These are phyloP conservation scores for Umimayanthus chanpuru DNA, from an alignment of 92 coral and sea anemone species.

Conservation along the genomic window DNA sequence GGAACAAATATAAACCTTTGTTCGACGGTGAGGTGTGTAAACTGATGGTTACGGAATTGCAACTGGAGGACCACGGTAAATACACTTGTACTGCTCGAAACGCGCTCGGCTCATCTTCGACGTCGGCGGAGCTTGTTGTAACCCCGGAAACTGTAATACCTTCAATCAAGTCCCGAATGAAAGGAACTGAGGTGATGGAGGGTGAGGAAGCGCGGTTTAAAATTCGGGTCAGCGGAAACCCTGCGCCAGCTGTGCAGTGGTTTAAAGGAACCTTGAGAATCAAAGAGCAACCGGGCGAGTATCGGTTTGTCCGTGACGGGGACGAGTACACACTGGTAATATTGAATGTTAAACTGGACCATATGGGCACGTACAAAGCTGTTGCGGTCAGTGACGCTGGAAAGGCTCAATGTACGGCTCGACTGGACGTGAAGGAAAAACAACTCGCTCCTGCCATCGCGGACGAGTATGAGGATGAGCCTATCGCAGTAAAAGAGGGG, in stretches of 20 bases:
- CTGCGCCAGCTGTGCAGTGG: slow-evolving; percentile 90
- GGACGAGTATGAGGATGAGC: slow-evolving; percentile 73
- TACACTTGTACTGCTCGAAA: slow-evolving; percentile 80
- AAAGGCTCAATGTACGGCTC: slow-evolving; percentile 63
- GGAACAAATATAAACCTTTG: slow-evolving; percentile 58
- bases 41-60: slow-evolving; percentile 73
- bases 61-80: slow-evolving; percentile 75
- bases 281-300: slow-evolving; percentile 51
- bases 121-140: slow-evolving; percentile 62
- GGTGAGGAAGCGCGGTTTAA: slow-evolving; percentile 77
- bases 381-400: slow-evolving; percentile 84
- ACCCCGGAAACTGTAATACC: slow-evolving; percentile 69
- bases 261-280: slow-evolving; percentile 59
- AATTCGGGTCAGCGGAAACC: slow-evolving; percentile 78
- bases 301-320: slow-evolving; percentile 54
- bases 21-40: slow-evolving; percentile 73
- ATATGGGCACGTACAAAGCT: slow-evolving; percentile 78
- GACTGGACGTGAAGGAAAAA: slow-evolving; percentile 69
- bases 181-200: slow-evolving; percentile 65
- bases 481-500: slow-evolving; percentile 78
- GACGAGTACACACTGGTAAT: slow-evolving; percentile 64
- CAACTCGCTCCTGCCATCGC: slow-evolving; percentile 76
- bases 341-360: slow-evolving; percentile 58
- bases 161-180: slow-evolving; percentile 70
- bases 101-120: slow-evolving; percentile 76